phyloP scores from a whole-genome alignment of 1,140 invertebrate species.

The Anoplolepis gracilipes region DNA sequence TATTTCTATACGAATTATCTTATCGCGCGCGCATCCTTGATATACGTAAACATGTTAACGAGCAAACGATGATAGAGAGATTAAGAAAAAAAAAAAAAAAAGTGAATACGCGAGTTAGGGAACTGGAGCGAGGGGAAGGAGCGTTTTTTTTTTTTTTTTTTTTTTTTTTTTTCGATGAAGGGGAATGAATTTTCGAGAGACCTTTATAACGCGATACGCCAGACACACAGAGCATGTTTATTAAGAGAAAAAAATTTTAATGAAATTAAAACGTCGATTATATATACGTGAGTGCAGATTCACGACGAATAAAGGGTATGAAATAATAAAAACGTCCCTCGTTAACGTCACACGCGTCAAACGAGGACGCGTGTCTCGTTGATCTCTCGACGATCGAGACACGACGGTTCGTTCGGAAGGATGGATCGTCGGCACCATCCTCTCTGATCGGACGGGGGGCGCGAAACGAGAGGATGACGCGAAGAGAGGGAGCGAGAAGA shows the following conservation, averaged over 20 bases:
- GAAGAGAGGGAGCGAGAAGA: slow-evolving; percentile 48
- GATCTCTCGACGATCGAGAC: slow-evolving; percentile 47
- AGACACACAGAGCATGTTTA: slow-evolving; percentile 43
- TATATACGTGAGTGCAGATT: slow-evolving; percentile 31
- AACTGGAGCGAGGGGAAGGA: slow-evolving; percentile 20
- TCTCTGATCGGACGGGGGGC: slow-evolving; percentile 32
- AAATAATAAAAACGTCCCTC: slow-evolving; percentile 57
- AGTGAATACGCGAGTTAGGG: slow-evolving; percentile 16
- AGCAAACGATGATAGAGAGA: slow-evolving; percentile 52
- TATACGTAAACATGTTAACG: slow-evolving; percentile 70
- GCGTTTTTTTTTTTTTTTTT: too few relatives aligned
- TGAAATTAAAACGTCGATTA: slow-evolving; percentile 64
- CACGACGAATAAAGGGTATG: slow-evolving; percentile 47
- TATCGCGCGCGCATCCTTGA: slow-evolving; percentile 63
- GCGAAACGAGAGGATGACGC: slow-evolving; percentile 36
- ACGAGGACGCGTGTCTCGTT: slow-evolving; percentile 37
- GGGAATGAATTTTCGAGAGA: slow-evolving; percentile 60
- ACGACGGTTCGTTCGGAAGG: slow-evolving; percentile 47
- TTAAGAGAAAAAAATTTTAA: slow-evolving; percentile 58
- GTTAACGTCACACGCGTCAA: slow-evolving; percentile 19
- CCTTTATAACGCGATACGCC: slow-evolving; percentile 64
- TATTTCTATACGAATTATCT: slow-evolving; percentile 72
- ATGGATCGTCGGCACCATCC: slow-evolving; percentile 45
- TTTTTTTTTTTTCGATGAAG: slow-evolving; percentile 38
- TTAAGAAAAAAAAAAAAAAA: slow-evolving; percentile 26